phyloP scores from a whole-genome alignment of 2,888 invertebrate genomes.

The Rhagium mordax region DNA sequence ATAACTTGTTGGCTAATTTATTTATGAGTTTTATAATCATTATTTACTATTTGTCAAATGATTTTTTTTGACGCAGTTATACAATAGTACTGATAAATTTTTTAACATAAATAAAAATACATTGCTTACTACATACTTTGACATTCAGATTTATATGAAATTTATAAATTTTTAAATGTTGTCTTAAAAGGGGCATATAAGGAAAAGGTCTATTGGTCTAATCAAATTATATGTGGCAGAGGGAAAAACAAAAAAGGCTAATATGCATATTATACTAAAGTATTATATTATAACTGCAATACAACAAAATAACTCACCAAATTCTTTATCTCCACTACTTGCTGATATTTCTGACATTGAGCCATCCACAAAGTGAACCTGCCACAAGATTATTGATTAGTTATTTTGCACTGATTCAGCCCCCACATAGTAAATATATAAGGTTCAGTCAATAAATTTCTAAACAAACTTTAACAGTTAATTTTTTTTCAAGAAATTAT shows the following conservation, averaged over 20 bases:
- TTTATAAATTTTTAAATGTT: not conserved
- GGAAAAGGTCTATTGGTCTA: too few species aligned
- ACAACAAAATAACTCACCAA: conserved; percentile 55
- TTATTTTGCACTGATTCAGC: conserved; percentile 24
- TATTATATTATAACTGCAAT: too few species aligned
- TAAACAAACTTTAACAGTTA: not conserved
- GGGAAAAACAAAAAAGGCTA: too few species aligned
- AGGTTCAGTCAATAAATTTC: conserved; percentile 17
- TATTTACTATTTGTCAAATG: too few species aligned
- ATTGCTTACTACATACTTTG: too few species aligned
- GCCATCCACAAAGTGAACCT: conserved; percentile 80
- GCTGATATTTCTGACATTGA: conserved; percentile 71
- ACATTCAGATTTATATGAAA: too few species aligned
- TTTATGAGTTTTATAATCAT: too few species aligned
- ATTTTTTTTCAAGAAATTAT: not conserved
- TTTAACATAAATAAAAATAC: not conserved
- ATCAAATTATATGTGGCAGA: too few species aligned
- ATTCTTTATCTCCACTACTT: conserved; percentile 56
- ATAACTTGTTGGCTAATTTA: too few species aligned
- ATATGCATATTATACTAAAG: too few species aligned
- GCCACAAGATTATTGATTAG: conserved; percentile 66
- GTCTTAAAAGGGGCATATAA: not conserved
- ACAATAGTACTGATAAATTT: not conserved
- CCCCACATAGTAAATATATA: conserved; percentile 32
- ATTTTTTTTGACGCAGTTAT: too few species aligned